Base-by-base conservation (phyloP, 1,140 invertebrate genomes). In the Drosophila fuyamai region DNA sequence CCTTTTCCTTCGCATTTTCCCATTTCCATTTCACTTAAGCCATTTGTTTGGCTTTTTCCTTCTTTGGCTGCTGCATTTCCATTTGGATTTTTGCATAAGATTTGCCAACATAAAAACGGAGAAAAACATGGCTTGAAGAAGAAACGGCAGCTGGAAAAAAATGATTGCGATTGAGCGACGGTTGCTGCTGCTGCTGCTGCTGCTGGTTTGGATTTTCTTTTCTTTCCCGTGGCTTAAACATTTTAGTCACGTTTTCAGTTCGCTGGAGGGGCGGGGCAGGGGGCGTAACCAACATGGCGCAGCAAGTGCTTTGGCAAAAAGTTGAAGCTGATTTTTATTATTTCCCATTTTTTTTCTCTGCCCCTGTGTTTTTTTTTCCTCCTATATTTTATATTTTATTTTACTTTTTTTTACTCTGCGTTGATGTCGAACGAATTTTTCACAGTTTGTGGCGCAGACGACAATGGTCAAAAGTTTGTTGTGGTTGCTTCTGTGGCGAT, bases 371-470 rank as follows among this genome's bases (percentile, higher is more conserved):
- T 44, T 55, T 44, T 67, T 13, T 13, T 18, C 5, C 18, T 48
- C 5, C 23, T 40, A 38, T 23, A 23, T 59, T 36, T 32, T 40
- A 36, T 36, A 36, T 61, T 67, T 46, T 23, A 71, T 63, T 67
- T 68, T 68, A 10, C 16, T 41, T 50, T 18, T 72, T 70, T 47
- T 60, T 27, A 32, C 61, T 35, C 65, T 76, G 68, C 59, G 54
- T 58, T 80, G 75, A 82, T 86, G 82, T 86, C 74, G 82, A 86
- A 86, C 84, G 79, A 82, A 86, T 86, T 86, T 86, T 86, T 81
- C 70, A 81, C 82, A 85, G 81, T 80, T 76, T 75, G 61, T 59
- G 63, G 63, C 65, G n/a, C 43, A 57, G 65, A 70, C 67, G 67
- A 71, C 67, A 71, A 71, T 71, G 67, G 65, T 71, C 67, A 71